Evolutionary conservation across 2,888 invertebrate genomes (phyloP), one percentile per base, ranked within the genome.

Genomic region (Epirrhoe tristata): DNA sequence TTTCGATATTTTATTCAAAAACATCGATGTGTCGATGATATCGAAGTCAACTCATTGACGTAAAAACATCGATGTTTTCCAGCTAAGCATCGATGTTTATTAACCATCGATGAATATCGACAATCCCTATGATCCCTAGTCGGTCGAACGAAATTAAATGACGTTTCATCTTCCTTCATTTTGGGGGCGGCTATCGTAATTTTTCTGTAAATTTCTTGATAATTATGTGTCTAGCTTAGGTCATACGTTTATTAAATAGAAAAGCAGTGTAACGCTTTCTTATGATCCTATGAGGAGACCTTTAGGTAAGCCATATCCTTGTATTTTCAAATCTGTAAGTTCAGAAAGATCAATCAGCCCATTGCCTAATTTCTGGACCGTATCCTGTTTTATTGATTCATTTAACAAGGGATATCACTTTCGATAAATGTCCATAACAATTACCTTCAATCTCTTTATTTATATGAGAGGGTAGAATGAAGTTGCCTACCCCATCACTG

Each of bases 161-260:
- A n/a, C 36, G 36, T 36, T 74, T 63, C 64, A 34, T 55, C 54
- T 36, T 57, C 31, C 32, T 61, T 67, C 55, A 76, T 86, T 58
- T 90, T 87, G 91, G 91, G 91, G 90, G 89, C 89, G 90, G 90
- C 83, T 88, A 82, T 86, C 81, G 79, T 34, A 77, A 77, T 75
- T 77, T 74, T 75, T 75, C 79, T 76, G 64, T 63, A 67, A 67
- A 73, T 80, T 72, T 76, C 74, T 69, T 55, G 59, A 39, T 65
- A 67, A 85, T 84, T 85, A 88, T 89, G 86, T 79, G 76, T 76
- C 72, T 79, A 77, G 66, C 75, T 65, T 52, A 34, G 53, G 66
- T 58, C 68, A 60, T 69, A 70, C 67, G 69, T 70, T 77, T 70
- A 60, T 74, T 71, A 34, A 59, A 71, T 69, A 73, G 46, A 61